Evolutionary conservation across 2,888 invertebrate species (phyloP).

Genomic region (Prosapia bicincta): DNA sequence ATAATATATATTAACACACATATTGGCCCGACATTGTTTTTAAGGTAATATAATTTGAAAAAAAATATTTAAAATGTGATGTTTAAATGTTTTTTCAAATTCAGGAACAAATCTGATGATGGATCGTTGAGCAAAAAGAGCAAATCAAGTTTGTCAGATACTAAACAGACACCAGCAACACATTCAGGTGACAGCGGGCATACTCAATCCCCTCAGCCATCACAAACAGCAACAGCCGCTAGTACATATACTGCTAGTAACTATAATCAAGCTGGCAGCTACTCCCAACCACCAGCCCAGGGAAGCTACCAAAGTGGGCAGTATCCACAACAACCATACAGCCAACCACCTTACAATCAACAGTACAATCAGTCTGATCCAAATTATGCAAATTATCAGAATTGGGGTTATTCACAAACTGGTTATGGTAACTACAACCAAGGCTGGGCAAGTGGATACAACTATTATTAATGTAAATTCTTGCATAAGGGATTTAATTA

Average conservation of each 20-base stretch:
- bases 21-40: no score
- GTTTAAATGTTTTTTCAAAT: no score
- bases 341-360: constrained; percentile 43
- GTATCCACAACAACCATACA: constrained; percentile 23
- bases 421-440: constrained; percentile 56
- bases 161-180: background rate
- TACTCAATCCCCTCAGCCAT: background rate
- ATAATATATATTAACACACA: no score
- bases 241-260: constrained; percentile 38
- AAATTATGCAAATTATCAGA: constrained; percentile 56
- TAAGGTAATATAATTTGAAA: no score
- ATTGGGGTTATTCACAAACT: constrained; percentile 57
- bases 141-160: background rate
- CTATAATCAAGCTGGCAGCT: constrained; percentile 44
- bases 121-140: background rate
- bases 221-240: constrained; percentile 8
- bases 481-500: no score
- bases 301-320: constrained; percentile 50
- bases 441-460: constrained; percentile 54
- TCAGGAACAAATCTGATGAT: background rate
- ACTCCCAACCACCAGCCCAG: constrained; percentile 37
- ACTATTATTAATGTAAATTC: constrained; percentile 46
- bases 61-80: no score
- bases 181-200: background rate
- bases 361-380: constrained; percentile 54